Conservation (phyloP, 1,140 invertebrate species). For the Orchestia grillus region DNA sequence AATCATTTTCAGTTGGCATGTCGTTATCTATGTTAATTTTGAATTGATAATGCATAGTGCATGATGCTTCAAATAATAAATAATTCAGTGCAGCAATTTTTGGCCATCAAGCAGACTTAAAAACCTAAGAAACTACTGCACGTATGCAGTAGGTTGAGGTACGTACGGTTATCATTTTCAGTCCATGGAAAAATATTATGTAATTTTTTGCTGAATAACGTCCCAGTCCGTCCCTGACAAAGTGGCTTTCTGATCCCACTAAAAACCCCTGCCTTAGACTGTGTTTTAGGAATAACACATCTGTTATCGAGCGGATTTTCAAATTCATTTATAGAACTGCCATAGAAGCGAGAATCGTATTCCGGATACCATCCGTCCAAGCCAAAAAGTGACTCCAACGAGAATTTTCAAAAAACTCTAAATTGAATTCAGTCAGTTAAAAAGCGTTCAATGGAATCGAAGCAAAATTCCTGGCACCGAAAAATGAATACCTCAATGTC, state of each 20-base stretch:
- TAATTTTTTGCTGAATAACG: not conserved
- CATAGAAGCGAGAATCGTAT: not conserved
- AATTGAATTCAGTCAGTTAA: conserved; percentile 34
- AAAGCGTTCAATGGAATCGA: conserved; percentile 17
- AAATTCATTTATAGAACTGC: not conserved
- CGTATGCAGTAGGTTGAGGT: no score
- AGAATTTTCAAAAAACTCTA: not conserved
- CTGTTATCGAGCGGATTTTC: not conserved
- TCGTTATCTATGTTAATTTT: no score
- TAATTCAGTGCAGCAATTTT: no score
- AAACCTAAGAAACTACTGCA: no score
- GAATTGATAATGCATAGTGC: no score
- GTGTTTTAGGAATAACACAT: conserved; percentile 34
- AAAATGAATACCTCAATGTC: conserved; percentile 23
- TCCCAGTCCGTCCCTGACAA: not conserved
- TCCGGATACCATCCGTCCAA: not conserved
- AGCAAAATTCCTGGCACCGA: not conserved
- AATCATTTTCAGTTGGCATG: no score
- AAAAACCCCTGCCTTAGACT: not conserved
- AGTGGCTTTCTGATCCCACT: not conserved
- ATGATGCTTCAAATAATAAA: no score
- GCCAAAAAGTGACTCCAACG: conserved; percentile 3
- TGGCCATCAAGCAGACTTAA: no score
- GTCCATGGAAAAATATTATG: not conserved
- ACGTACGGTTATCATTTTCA: not conserved